Base-by-base conservation (phyloP, 1,140 invertebrate species). In the Trichonephila inaurata region DNA sequence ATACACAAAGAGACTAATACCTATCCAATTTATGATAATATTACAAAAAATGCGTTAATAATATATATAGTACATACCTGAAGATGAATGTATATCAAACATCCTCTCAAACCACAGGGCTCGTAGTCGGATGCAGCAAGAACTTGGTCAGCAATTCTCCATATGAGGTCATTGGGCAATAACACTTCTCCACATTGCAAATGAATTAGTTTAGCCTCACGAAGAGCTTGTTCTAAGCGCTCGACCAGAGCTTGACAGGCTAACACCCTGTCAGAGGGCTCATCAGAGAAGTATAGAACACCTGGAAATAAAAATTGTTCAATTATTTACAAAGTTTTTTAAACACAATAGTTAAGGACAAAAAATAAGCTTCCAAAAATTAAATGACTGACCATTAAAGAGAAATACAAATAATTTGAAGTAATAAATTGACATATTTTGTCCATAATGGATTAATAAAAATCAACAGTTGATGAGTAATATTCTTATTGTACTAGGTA, bases 111-210 rank as follows among this genome's bases (percentile, higher is more conserved):
- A 91, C 98, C 98, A 95, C 98, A 98, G 28, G 98, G 98, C 95
- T 98, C 98, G 60, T 97, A 97, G 95, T 98, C 98, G 1, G 98
- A 97, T 96, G 98, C 97, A 18, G 97, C 96, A 72, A 98, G 96
- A 40, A 98, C 97, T 95, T 98, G 97, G 94, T 97, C 96, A 21
- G 98, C 97, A 91, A 98, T 97, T 95, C 97, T 96, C 61, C 97
- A 96, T 61, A 98, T 96, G 69, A 98, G 96, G 95, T 98, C 97
- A 72, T 97, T 97, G 18, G 98, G 98, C 94, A 98, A 96, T 82
- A 98, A 96, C 14, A 98, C 97, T 95, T 98, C 98, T 19, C 97
- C 97, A 95, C 97, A 97, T 86, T 97, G 97, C 94, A 98, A 96
- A 90, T 97, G 97, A 81, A 93, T 66, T 94, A 97, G 82, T 95